phyloP scores from a whole-genome alignment of 2,888 invertebrate genomes.

The Hipparchia semele region DNA sequence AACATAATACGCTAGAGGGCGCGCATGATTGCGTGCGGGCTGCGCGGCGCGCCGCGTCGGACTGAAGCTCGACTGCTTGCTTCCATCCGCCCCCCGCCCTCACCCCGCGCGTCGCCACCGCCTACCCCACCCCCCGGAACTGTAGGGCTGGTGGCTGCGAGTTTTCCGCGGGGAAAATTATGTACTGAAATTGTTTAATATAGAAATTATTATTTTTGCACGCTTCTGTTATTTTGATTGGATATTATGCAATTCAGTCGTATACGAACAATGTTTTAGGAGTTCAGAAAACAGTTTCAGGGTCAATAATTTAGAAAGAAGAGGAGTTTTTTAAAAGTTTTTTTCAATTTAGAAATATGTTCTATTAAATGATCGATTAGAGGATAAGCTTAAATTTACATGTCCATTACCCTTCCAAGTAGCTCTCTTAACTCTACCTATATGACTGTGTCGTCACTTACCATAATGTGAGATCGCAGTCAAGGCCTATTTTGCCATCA shows the following conservation, averaged over 20 bases:
- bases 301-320: not conserved
- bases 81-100: constrained; percentile 42
- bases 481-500: too few species aligned
- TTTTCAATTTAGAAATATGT: too few species aligned
- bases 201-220: constrained; percentile 3
- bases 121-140: constrained; percentile 54
- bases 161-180: constrained; percentile 55
- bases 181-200: not conserved
- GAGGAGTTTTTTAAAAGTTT: too few species aligned
- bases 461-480: too few species aligned
- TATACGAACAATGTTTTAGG: not conserved
- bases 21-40: constrained; percentile 78
- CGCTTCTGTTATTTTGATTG: constrained; percentile 19
- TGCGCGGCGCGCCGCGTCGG: constrained; percentile 80
- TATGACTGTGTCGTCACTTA: too few species aligned
- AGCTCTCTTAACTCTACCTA: too few species aligned
- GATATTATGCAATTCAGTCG: constrained; percentile 9
- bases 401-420: too few species aligned
- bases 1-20: constrained; percentile 87
- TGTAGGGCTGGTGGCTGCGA: constrained; percentile 59
- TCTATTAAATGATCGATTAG: too few species aligned
- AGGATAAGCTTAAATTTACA: too few species aligned
- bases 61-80: constrained; percentile 55
- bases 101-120: constrained; percentile 38
- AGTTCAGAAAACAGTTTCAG: not conserved